Evolutionary conservation across 2,113 vertebrate genomes (phyloP).

Genomic region (Halichoerus grypus): DNA sequence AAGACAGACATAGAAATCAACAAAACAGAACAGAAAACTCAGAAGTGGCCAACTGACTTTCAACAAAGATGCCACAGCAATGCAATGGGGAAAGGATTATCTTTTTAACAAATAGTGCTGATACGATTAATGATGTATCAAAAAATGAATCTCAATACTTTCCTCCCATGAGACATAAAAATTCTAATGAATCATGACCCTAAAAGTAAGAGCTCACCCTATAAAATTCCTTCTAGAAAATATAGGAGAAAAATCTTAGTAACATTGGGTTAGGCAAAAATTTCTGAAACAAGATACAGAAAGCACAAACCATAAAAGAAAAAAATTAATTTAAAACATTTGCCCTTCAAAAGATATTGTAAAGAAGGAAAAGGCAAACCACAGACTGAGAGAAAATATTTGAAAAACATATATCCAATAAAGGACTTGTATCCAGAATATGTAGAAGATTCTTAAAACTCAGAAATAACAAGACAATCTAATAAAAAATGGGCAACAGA

Average conservation of each 20-base stretch:
- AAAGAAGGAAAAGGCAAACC: not conserved
- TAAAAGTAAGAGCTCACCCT: not conserved
- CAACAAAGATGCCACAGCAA: not conserved
- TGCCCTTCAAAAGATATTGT: not conserved
- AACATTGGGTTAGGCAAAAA: not conserved
- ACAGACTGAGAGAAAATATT: not conserved
- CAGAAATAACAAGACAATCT: not conserved
- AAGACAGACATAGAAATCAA: not conserved
- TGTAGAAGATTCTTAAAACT: slow-evolving; percentile 9
- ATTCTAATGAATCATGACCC: not conserved
- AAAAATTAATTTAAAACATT: slow-evolving; percentile 14
- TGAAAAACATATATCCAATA: not conserved
- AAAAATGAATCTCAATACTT: not conserved
- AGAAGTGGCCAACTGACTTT: not conserved
- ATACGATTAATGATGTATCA: not conserved
- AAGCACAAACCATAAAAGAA: slow-evolving; percentile 6
- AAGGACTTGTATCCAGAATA: not conserved
- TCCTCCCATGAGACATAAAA: not conserved
- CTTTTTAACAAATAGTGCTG: not conserved
- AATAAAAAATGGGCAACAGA: not conserved
- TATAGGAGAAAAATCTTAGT: not conserved
- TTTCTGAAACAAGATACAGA: not conserved
- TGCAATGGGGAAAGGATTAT: not conserved
- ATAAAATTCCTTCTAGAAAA: slow-evolving; percentile 18
- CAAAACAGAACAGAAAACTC: not conserved